A percentile compares a stretch with the other conserved stretches of the same genome.
Evolutionary conservation across 2,888 invertebrate species (phyloP).

Genomic region (Deladenus siricidicola): DNA sequence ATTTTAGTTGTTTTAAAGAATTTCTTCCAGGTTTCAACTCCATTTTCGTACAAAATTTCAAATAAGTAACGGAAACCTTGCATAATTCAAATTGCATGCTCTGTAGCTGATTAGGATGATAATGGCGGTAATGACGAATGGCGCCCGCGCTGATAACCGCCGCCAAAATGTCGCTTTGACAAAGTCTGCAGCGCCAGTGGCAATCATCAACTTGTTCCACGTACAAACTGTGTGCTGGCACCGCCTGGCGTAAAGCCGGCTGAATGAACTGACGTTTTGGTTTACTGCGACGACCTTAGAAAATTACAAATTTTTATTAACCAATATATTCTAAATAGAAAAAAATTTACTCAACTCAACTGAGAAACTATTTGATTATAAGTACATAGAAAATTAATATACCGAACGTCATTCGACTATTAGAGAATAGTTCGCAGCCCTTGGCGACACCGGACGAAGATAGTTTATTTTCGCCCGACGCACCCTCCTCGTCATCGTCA

Average conservation of each 20-base stretch:
- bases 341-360: no score
- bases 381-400: not conserved
- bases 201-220: conserved; percentile 44
- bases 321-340: no score
- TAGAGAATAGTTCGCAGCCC: conserved; percentile 28
- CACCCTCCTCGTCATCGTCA: conserved; percentile 10
- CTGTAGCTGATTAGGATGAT: conserved; percentile 41
- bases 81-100: conserved; percentile 49
- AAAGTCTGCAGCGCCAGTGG: conserved; percentile 49
- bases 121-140: conserved; percentile 45
- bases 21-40: not conserved
- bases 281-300: conserved; percentile 41
- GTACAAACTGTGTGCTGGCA: conserved; percentile 38
- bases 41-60: not conserved
- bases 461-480: not conserved
- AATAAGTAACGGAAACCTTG: conserved; percentile 26
- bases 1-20: no score
- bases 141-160: conserved; percentile 46
- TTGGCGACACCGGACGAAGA: not conserved
- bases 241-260: conserved; percentile 45
- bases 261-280: conserved; percentile 50
- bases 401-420: conserved; percentile 42
- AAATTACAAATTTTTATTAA: no score
- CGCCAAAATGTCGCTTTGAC: conserved; percentile 35
- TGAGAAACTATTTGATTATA: no score